Conservation (phyloP, 1,140 invertebrate genomes). For the Dryas iulia region DNA sequence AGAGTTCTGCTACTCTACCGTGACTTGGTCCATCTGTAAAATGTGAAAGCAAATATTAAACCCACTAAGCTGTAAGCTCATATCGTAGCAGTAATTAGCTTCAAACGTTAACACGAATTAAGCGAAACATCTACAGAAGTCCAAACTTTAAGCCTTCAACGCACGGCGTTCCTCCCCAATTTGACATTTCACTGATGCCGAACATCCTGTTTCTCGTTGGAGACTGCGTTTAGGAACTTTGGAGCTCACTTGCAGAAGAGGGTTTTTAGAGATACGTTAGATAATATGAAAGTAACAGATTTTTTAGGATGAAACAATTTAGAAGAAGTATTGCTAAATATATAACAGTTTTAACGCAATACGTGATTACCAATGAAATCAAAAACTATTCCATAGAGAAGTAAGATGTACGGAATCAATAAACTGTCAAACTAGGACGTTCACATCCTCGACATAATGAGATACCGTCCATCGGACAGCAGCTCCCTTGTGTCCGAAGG, state of each 20-base stretch:
- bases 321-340: background rate
- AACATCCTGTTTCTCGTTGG: slow-evolving; percentile 32
- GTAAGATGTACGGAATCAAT: slow-evolving; percentile 49
- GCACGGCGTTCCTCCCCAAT: slow-evolving; percentile 31
- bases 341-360: slow-evolving; percentile 25
- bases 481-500: slow-evolving; percentile 85
- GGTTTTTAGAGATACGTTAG: background rate
- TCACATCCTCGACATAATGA: slow-evolving; percentile 79
- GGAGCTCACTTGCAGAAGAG: background rate
- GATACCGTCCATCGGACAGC: slow-evolving; percentile 80
- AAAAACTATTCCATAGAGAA: slow-evolving; percentile 47
- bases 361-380: slow-evolving; percentile 47
- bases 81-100: slow-evolving; percentile 1
- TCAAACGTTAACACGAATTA: slow-evolving; percentile 20
- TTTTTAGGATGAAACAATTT: background rate
- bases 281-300: background rate
- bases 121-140: slow-evolving; percentile 21
- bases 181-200: slow-evolving; percentile 56
- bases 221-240: slow-evolving; percentile 29
- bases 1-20: slow-evolving; percentile 59
- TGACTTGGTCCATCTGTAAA: slow-evolving; percentile 69
- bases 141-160: slow-evolving; percentile 27
- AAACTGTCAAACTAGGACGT: slow-evolving; percentile 47
- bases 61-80: slow-evolving; percentile 18
- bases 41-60: slow-evolving; percentile 44